Percentiles rank a stretch among this genome's conserved stretches.
Conservation (phyloP, 2,888 invertebrate species). For the Linnaemya vulpina region DNA sequence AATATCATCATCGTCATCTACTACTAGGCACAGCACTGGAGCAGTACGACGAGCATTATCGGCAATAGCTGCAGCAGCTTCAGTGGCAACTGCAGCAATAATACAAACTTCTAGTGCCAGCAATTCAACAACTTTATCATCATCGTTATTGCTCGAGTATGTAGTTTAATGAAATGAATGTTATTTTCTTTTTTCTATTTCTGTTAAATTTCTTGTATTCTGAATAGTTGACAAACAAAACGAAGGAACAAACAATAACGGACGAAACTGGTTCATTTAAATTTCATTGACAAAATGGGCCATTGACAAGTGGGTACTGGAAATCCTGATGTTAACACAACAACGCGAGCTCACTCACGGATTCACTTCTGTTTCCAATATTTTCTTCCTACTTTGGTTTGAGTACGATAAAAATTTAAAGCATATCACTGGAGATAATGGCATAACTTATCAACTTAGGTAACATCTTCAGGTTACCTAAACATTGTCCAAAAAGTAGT, state of each 20-base stretch:
- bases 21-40: conserved; percentile 19
- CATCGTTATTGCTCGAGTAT: conserved; percentile 19
- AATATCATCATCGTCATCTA: conserved; percentile 32
- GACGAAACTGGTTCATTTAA: conserved; percentile 27
- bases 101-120: neutral
- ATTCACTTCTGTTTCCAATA: neutral
- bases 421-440: too few relatives aligned
- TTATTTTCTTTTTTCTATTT: neutral
- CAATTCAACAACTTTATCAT: conserved; percentile 38
- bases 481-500: too few relatives aligned
- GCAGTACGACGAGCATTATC: neutral
- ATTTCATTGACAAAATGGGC: conserved; percentile 43
- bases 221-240: conserved; percentile 28
- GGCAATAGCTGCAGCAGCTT: conserved; percentile 35
- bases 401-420: too few relatives aligned
- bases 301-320: conserved; percentile 28
- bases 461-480: too few relatives aligned
- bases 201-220: conserved; percentile 2
- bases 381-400: neutral
- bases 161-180: conserved; percentile 29
- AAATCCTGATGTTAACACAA: neutral
- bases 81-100: conserved; percentile 17
- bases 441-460: too few relatives aligned
- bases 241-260: conserved; percentile 7
- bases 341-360: neutral